Percentiles rank a stretch among this genome's conserved stretches.
Conservation (phyloP, 2,113 vertebrate genomes). For the Peromyscus maniculatus region DNA sequence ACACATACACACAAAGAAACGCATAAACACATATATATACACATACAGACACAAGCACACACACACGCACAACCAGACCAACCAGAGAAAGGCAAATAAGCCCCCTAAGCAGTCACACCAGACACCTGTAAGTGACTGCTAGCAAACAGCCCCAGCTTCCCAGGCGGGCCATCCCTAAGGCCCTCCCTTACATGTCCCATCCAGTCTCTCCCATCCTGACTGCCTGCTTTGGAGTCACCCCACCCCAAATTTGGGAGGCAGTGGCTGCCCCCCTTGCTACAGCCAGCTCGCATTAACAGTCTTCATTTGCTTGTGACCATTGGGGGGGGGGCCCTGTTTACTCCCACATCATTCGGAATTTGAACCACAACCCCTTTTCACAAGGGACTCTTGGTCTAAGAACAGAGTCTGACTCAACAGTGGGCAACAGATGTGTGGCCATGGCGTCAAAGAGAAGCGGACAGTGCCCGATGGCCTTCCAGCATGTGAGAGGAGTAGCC, state of each 20-base stretch:
- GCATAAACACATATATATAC: not conserved
- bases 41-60: not conserved
- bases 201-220: not conserved
- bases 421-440: not conserved
- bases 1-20: not conserved
- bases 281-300: not conserved
- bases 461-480: not conserved
- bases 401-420: not conserved
- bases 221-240: not conserved
- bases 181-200: not conserved
- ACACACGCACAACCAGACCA: not conserved
- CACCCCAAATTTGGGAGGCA: not conserved
- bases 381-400: not conserved
- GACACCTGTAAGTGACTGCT: not conserved
- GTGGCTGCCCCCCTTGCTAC: not conserved
- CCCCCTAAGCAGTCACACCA: not conserved
- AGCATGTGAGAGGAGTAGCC: not conserved
- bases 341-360: not conserved
- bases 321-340: not conserved
- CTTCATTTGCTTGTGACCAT: not conserved
- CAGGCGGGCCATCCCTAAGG: not conserved
- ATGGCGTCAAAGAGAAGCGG: not conserved
- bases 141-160: not conserved
- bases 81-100: not conserved
- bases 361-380: not conserved